phyloP scores from a whole-genome alignment of 2,113 vertebrate species.

The Phalacrocorax brasilianus region DNA sequence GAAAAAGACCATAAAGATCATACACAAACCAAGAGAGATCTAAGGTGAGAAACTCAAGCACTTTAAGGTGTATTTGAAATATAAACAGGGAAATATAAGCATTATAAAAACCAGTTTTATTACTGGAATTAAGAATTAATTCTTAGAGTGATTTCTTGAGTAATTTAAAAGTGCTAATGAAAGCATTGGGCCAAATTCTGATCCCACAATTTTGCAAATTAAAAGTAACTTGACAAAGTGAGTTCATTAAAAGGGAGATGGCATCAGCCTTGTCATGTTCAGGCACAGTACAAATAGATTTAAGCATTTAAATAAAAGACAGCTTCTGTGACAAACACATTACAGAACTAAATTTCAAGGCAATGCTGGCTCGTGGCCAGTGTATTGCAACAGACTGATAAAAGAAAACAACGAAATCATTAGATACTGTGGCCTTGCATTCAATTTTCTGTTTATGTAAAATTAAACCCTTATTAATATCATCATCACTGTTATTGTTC shows the following conservation, averaged over 20 bases:
- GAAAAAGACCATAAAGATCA: background rate
- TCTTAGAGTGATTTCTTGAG: background rate
- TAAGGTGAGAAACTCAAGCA: background rate
- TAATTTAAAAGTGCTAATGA: background rate
- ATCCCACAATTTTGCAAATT: background rate
- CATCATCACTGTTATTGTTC: background rate
- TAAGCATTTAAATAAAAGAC: slow-evolving; percentile 1
- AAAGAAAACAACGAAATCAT: background rate
- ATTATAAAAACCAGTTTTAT: background rate
- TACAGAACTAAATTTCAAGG: background rate
- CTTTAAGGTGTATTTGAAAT: slow-evolving; percentile 25
- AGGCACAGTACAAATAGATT: background rate
- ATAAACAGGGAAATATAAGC: background rate
- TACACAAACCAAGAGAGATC: background rate
- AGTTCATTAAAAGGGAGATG: background rate
- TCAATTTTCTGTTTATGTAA: background rate
- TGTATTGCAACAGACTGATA: background rate
- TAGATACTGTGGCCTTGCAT: background rate
- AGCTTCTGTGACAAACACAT: background rate
- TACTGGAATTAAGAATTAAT: background rate
- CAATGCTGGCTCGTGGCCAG: background rate
- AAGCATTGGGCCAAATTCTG: background rate
- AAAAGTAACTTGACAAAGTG: background rate
- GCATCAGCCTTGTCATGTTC: background rate
- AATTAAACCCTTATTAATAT: background rate